These are phyloP conservation scores for Pasiphila rectangulata DNA, from an alignment of 2,888 invertebrate species.

Conservation along the genomic window DNA sequence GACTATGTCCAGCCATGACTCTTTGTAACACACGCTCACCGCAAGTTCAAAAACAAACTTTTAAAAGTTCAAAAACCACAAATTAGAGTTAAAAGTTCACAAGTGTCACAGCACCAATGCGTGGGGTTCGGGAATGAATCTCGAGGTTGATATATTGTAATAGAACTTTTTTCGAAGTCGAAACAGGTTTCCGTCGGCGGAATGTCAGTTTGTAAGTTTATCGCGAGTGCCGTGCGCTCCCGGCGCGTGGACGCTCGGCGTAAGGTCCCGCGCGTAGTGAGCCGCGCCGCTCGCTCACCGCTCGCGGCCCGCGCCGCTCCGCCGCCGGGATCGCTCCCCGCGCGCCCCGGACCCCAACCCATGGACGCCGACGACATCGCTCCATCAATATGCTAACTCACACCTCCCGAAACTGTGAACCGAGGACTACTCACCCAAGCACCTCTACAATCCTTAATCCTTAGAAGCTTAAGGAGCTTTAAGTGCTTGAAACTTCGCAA, in stretches of 20 bases:
- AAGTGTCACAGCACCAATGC: conserved; percentile 37
- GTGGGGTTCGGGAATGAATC: conserved; percentile 44
- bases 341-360: conserved; percentile 41
- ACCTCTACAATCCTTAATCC: conserved; percentile 15
- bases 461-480: conserved; percentile 26
- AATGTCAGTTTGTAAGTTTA: conserved; percentile 70
- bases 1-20: conserved; percentile 67
- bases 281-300: conserved; percentile 30
- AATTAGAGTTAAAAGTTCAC: conserved; percentile 45
- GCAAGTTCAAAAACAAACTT: conserved; percentile 63
- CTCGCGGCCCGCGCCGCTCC: conserved; percentile 42
- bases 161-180: conserved; percentile 47
- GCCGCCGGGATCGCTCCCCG: conserved; percentile 48
- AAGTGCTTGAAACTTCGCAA: conserved; percentile 31
- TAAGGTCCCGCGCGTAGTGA: conserved; percentile 63
- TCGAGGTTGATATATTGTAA: conserved; percentile 42
- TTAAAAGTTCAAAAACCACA: conserved; percentile 56
- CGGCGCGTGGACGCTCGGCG: conserved; percentile 52
- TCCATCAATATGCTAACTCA: conserved; percentile 62
- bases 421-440: conserved; percentile 15
- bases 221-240: conserved; percentile 45
- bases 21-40: conserved; percentile 55
- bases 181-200: conserved; percentile 63
- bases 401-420: conserved; percentile 45
- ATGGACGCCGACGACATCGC: conserved; percentile 56